Evolutionary conservation across 2,113 vertebrate species (phyloP), one percentile per base, ranked within the genome.

Genomic region (Rhinopomastus cyanomelas): DNA sequence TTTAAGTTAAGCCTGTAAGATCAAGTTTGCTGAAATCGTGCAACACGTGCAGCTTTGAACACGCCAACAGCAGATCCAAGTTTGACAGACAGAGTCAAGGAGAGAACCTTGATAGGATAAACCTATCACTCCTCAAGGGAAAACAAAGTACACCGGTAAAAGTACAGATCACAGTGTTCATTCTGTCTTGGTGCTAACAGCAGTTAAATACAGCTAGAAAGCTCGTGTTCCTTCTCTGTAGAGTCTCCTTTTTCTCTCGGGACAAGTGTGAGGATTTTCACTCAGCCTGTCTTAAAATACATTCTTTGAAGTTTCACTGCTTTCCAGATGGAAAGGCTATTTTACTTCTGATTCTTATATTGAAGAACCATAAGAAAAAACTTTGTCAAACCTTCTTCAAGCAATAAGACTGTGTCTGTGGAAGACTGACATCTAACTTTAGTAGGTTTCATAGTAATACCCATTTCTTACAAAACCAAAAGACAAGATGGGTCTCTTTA

Each of bases 1-100:
- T 97, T 98, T 88, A 95, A 96, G 92, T 96, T 93, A 96, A 97
- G 97, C 92, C 94, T 97, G 94, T 77, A 97, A 97, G 97, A 98
- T 97, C 97, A 97, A 95, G 94, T 97, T 96, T 95, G 82, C 95
- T 76, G 74, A 95, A 95, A 94, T 95, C 95, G 93, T 72, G 55
- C 88, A 96, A 97, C 52, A 81, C 74, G 85, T 23, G 67, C 93
- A 96, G 96, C 96, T 97, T 97, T 94, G 96, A 96, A 74, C 95
- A 94, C 82, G 92, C 90, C 91, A 94, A 89, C 78, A 81, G 84
- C 76, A 96, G 90, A 95, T 94, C 96, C 73, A 88, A 68, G 66
- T 95, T 85, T 88, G 92, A 94, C 60, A 57, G 82, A 82, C 62
- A 88, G 89, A 90, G 52, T 91, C 19, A 57, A 94, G 88, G 48